phyloP scores from a whole-genome alignment of 2,888 invertebrate species.

The Limenitis camilla region DNA sequence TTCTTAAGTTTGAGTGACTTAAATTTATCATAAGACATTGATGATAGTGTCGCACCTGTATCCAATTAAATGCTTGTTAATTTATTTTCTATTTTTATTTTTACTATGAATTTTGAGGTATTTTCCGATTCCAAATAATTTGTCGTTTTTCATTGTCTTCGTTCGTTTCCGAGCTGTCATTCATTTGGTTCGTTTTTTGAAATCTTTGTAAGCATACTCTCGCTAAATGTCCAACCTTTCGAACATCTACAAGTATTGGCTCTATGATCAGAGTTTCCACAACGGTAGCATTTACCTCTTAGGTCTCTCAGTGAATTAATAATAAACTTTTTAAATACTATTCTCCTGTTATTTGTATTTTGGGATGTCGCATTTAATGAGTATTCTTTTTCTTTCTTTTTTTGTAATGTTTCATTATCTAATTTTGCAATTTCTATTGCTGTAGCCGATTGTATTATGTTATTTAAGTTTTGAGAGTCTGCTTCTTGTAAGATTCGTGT shows the following conservation, averaged over 20 bases:
- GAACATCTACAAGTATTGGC: too few species aligned
- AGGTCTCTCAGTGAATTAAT: too few species aligned
- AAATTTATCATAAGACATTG: conserved; percentile 3
- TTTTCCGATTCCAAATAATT: too few species aligned
- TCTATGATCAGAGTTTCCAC: too few species aligned
- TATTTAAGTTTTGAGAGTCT: too few species aligned
- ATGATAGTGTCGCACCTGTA: conserved; percentile 6
- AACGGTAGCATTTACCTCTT: too few species aligned
- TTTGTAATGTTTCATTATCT: too few species aligned
- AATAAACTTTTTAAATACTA: too few species aligned
- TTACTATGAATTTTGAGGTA: conserved; percentile 1
- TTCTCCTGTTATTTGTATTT: too few species aligned
- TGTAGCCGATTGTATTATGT: background rate
- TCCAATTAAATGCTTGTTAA: conserved; percentile 2
- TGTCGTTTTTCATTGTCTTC: too few species aligned
- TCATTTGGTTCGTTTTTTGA: background rate
- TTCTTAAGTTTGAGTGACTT: background rate
- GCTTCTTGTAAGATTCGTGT: background rate
- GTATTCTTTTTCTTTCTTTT: too few species aligned
- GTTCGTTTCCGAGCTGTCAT: conserved; percentile 16
- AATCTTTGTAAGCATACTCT: background rate
- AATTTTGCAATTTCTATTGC: background rate
- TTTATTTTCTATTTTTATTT: background rate
- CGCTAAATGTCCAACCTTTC: background rate
- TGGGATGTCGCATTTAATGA: too few species aligned